Evolutionary conservation across 1,140 invertebrate genomes (phyloP), one percentile per base, ranked within the genome.

Genomic region (Drosophila parabipectinata): DNA sequence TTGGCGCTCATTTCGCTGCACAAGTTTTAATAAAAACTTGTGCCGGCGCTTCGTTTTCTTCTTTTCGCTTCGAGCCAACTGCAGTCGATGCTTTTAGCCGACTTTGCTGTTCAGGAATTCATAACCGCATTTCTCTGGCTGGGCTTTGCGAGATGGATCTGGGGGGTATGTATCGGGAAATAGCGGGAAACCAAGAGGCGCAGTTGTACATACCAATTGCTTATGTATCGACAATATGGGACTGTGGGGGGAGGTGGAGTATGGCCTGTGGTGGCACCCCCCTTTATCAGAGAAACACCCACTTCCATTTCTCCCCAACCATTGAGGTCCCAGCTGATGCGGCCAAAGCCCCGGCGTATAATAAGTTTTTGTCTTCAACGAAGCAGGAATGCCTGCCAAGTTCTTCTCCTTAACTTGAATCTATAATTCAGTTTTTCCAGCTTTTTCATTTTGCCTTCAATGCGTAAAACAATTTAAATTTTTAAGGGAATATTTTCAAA

Each of bases 151-250:
- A 24, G 9, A 47, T 10, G 8, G 61, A 50, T 37, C 48, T 32
- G 56, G 55, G 61, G 48, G 45, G 15, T 26, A 9, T 26, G 12
- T 12, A 37, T 37, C 34, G 44, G 44, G 44, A 30, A 18, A 44
- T 32, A 8, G 41, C 12, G 51, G 45, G 45, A 63, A 30, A 21
- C 52, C 79, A 82, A 69, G 68, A 84, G 81, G 67, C 81, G 60
- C 81, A 85, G 81, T 85, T 85, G 81, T 80, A 85, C 81, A 85
- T 85, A 85, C 81, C 81, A 80, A 85, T 85, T 85, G 76, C 81
- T 85, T 85, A 85, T 76, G 79, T 85, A 85, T 85, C 81, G 81
- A 77, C 81, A 85, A 85, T 85, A 80, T 71, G 81, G 68, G 56
- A 44, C 47, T 64, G 39, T 41, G 63, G 37, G 45, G 18, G 7